Base-by-base conservation (phyloP, 2,113 vertebrate genomes). In the Ageneiosus marmoratus region DNA sequence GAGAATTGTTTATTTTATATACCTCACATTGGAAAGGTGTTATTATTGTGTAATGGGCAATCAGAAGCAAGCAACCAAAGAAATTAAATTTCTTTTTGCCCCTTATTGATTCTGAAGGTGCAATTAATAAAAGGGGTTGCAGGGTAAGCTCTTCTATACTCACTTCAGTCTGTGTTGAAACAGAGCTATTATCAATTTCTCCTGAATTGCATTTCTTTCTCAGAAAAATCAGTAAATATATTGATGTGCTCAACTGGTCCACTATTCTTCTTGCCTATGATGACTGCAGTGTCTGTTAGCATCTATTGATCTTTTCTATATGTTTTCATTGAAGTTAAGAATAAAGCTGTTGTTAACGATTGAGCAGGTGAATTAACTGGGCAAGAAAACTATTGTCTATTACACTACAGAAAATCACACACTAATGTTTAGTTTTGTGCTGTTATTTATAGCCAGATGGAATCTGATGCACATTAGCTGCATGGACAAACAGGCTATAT, bases 41-140 rank as follows among this genome's bases (percentile, higher is more conserved):
- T 93, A 94, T 94, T 94, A 94, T 92, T 89, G 87, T 91, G 93
- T 93, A 94, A 93, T 92, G 90, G 92, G 90, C 93, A 93, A 93
- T 94, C 93, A 94, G 91, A 74, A 82, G 75, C 88, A 80, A 91
- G 92, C 90, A 92, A 90, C 93, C 88, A 88, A 92, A 93, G 90
- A 93, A 89, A 92, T 93, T 93, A 94, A 89, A 86, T 87, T 89
- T 92, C 88, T 92, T 93, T 91, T 91, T 92, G 90, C 88, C 90
- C 37, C 88, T 78, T 90, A 94, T 93, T 91, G 93, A 94, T 94
- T 93, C 88, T 73, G 79, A 84, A 87, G 81, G 84, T 83, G 87
- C 89, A 90, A 89, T 94, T 93, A 93, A 93, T 93, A 90, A 91
- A 88, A 93, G 89, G 89, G 85, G 89, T 69, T 77, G 55, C 29